Evolutionary conservation across 2,797 vertebrate genomes (phyloP), one percentile per base, ranked within the genome.

Genomic region (Scomberomorus guttatus): DNA sequence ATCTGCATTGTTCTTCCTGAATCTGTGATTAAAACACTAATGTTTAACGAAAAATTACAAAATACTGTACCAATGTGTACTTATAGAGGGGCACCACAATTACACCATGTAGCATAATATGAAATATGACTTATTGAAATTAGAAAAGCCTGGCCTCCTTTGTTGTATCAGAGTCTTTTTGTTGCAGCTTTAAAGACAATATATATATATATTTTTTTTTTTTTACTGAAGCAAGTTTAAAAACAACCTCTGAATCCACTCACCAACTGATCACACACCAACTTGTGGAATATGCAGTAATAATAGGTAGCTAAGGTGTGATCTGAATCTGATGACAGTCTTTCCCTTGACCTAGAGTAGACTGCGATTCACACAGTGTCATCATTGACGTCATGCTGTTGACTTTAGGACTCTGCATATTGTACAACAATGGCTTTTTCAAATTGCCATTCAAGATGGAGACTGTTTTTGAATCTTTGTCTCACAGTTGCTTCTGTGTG

Each of bases 271-370:
- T 34, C 34, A 10, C 9, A 34, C 34, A 34, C 34, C 9, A 10
- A 34, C 60, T 67, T n/a, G 12, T 24, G 14, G 7, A 2, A 27
- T 50, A 42, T 57, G 72, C 20, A 9, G 20, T 52, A 6, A 59
- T 22, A 34, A 46, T 6, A 14, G 52, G 34, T 52, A 18, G 50
- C 9, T 46, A 48, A 77, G n/a, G 12, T 61, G 32, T 71, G 37
- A 50, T 37, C 37, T 34, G 34, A 34, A 34, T 10, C 7, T 56
- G 39, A 52, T 27, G 39, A 15, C 32, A 13, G 20, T 69, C 42
- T 25, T 44, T 61, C 46, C 10, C n/a, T 64, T 71, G 56, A 80
- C 56, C 52, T 62, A 29, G 29, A 32, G 6, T 32, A 32, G 29
- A 11, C 4, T 27, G 4, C 57, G 56, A 66, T 15, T 44, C 63